Percentiles rank a stretch among this genome's conserved stretches.
phyloP scores from a whole-genome alignment of 2,113 vertebrate genomes.

The Brachyhypopomus occidentalis region DNA sequence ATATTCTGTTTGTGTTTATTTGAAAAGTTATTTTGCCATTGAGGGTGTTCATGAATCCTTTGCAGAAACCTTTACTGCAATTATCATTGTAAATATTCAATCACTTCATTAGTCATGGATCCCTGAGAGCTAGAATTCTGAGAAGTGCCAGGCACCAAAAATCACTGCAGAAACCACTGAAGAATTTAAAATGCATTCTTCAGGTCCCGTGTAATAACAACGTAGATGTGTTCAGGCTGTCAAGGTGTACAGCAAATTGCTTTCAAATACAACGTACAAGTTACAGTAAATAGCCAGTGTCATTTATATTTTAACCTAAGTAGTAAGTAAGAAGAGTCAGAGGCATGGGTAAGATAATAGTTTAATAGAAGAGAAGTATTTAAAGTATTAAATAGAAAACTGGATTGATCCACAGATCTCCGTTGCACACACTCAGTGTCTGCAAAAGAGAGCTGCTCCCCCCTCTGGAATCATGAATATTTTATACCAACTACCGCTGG shows the following conservation, averaged over 20 bases:
- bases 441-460: no score
- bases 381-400: no score
- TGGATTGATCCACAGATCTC: no score
- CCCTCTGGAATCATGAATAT: no score
- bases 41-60: conserved; percentile 18
- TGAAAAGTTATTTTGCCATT: conserved; percentile 3
- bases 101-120: conserved; percentile 30
- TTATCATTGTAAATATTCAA: background rate
- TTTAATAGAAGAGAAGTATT: no score
- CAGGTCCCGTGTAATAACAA: background rate
- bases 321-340: no score
- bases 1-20: background rate
- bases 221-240: background rate
- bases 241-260: background rate
- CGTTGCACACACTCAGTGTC: no score
- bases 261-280: background rate
- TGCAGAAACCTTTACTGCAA: no score
- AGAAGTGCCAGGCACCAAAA: conserved; percentile 37
- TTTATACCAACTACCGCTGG: no score
- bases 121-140: conserved; percentile 21
- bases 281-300: background rate
- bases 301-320: no score
- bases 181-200: background rate
- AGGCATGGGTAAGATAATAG: no score
- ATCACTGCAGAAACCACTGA: conserved; percentile 26